Conservation (phyloP, 2,113 vertebrate genomes). For the Hydropotes inermis region DNA sequence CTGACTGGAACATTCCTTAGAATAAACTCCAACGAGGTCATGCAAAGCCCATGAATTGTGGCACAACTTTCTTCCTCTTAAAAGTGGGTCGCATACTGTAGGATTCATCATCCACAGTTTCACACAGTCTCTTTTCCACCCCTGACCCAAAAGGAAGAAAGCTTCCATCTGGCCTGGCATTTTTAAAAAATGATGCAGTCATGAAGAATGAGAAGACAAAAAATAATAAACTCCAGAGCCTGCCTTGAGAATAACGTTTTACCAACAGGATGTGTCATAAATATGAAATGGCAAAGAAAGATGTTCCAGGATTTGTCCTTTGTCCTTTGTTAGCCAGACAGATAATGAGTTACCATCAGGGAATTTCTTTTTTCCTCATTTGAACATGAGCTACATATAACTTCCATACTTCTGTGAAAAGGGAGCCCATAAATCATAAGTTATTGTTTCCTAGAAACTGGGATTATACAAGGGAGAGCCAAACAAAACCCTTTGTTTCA, state of each 20-base stretch:
- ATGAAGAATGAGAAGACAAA: constrained; percentile 73
- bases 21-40: background rate
- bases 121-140: constrained; percentile 54
- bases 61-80: background rate
- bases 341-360: constrained; percentile 76
- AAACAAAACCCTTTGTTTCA: constrained; percentile 61
- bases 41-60: background rate
- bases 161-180: constrained; percentile 41
- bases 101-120: background rate
- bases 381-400: constrained; percentile 56
- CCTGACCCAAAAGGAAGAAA: constrained; percentile 66
- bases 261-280: constrained; percentile 72
- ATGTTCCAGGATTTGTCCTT: constrained; percentile 64
- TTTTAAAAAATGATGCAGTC: constrained; percentile 69
- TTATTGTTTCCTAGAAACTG: constrained; percentile 72
- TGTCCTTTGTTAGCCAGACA: constrained; percentile 73
- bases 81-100: background rate
- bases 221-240: constrained; percentile 79
- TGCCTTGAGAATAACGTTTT: constrained; percentile 66
- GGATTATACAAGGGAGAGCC: constrained; percentile 41
- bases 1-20: background rate
- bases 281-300: constrained; percentile 66
- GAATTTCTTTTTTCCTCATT: constrained; percentile 42
- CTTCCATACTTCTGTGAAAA: constrained; percentile 63
- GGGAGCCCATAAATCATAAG: constrained; percentile 67